phyloP scores from a whole-genome alignment of 2,888 invertebrate genomes.

The Drosophila percnosoma region DNA sequence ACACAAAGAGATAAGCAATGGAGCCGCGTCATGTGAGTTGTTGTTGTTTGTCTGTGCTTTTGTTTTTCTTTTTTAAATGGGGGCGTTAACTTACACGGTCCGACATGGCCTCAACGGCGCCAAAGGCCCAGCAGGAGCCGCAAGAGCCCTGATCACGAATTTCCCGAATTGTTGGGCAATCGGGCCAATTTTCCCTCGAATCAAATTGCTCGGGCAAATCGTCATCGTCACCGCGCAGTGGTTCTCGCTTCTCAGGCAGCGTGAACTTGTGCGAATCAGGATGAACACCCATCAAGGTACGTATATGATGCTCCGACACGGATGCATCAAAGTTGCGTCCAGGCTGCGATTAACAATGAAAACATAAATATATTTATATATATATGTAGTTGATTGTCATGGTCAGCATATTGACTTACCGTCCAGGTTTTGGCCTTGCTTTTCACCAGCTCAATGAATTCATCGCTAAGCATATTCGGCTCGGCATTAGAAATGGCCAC shows the following conservation, averaged over 20 bases:
- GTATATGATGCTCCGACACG: slow-evolving; percentile 87
- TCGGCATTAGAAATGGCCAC: slow-evolving; percentile 20
- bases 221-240: slow-evolving; percentile 68
- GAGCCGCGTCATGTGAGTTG: slow-evolving; percentile 30
- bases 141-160: slow-evolving; percentile 95
- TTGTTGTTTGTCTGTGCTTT: slow-evolving; percentile 5
- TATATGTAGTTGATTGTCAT: slow-evolving; percentile 11
- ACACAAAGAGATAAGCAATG: slow-evolving; percentile 43
- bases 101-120: slow-evolving; percentile 96
- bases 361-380: background rate
- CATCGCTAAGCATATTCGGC: slow-evolving; percentile 88
- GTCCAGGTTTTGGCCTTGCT: slow-evolving; percentile 89
- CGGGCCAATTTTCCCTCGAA: slow-evolving; percentile 91
- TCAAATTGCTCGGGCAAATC: slow-evolving; percentile 92
- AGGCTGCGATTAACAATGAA: slow-evolving; percentile 85
- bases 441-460: slow-evolving; percentile 90
- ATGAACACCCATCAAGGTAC: slow-evolving; percentile 90
- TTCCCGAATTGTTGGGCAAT: slow-evolving; percentile 93
- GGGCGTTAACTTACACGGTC: slow-evolving; percentile 87
- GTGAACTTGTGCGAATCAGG: slow-evolving; percentile 86
- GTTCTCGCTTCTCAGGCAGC: slow-evolving; percentile 83
- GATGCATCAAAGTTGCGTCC: slow-evolving; percentile 90
- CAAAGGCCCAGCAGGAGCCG: slow-evolving; percentile 98
- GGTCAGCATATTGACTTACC: slow-evolving; percentile 82
- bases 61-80: background rate